Evolutionary conservation across 2,888 invertebrate genomes (phyloP), one percentile per base, ranked within the genome.

Genomic region (Agrochola lychnidis): DNA sequence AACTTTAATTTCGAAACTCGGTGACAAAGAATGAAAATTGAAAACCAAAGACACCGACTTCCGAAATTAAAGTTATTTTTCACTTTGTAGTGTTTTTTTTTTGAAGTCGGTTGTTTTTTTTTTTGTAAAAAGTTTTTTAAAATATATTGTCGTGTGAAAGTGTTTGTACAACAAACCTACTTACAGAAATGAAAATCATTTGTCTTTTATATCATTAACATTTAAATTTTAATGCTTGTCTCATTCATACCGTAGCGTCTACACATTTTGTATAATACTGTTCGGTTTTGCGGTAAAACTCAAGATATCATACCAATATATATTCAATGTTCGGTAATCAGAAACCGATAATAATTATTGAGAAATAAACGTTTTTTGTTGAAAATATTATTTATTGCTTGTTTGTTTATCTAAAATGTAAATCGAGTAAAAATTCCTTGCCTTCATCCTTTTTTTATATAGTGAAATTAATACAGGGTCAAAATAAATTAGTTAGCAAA

Each of bases 291-390:
- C 69, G 51, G 68, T 36, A 89, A 89, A 83, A 82, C 70, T 67
- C 5, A 59, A 85, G 77, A 88, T 83, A 83, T 42, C 61, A 63
- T 57, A 74, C 73, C 82, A 78, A 83, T 78, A 56, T 76, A 59
- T 73, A 83, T 83, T 85, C 78, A 83, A 83, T 83, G 62, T 76
- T 66, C 59, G 12, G 80, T 84, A 80, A 86, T 84, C 80, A 86
- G 64, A 71, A 73, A 76, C 70, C 66, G 73, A 79, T 76, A 61
- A 85, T 83, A 62, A 73, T 76, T 79, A 83, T 83, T 82, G 69
- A 59, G 56, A 56, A 73, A 85, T 71, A 77, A 78, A 63, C 14
- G 36, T 57, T 70, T 66, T 30, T 75, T 74, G 14, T 67, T 14
- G 9, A 40, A 68, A 81, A 67, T 61, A 81, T 73, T 19, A 70